Evolutionary conservation across 2,113 vertebrate species (phyloP), one percentile per base, ranked within the genome.

Genomic region (Rana temporaria): DNA sequence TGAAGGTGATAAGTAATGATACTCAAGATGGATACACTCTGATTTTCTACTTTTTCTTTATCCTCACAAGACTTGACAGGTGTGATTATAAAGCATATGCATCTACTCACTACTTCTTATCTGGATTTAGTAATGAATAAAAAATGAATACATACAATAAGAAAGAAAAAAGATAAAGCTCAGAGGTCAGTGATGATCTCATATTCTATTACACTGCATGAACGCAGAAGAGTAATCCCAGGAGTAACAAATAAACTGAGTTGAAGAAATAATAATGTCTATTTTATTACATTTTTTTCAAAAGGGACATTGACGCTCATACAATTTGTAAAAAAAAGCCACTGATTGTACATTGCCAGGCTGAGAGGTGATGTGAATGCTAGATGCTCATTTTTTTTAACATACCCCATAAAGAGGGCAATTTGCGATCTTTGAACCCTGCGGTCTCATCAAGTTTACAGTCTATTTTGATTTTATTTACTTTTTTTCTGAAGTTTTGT

Each of bases 341-440:
- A 38, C 1, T 73, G 71, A 59, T 24, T 15, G 52, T 30, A 30
- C 17, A 8, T 18, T 32, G 24, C 6, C 22, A 18, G 52, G n/a
- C 71, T 18, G 3, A 17, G 55, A 52, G 42, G 20, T 55, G 2
- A 73, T 16, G 26, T 6, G 16, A 59, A 59, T 3, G 24, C 71
- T 30, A 48, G 70, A 1, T 57, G 59, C 26, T 59, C 24, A 59
- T 57, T 59, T 59, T 18, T 30, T 26, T 14, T 14, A 15, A 30
- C 8, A 2, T 30, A 42, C 15, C 15, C 24, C 22, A 57, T 9
- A 30, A 9, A 72, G 52, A 73, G 71, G 53, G 55, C 71, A 73
- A 34, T 73, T 59, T 73, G 71, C 59, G 71, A 73, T 73, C 71
- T 73, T 59, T 73, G 71, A 73, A 57, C 71, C 9, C 17, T 32